Conservation (phyloP, 1,140 invertebrate genomes). For the Leptoteleia sp. region DNA sequence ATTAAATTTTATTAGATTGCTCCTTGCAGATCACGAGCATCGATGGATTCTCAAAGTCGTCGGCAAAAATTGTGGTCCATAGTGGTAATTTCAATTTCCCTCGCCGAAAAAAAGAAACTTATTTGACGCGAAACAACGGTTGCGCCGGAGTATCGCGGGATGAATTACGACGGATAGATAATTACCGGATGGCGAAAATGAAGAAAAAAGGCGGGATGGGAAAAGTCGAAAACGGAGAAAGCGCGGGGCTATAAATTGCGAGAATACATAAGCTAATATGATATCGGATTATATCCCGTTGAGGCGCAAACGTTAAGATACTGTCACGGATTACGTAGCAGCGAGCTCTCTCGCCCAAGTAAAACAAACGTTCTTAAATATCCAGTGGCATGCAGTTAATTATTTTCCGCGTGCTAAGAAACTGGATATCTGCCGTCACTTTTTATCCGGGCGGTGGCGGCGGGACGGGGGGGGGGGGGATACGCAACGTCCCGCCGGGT, state of each 20-base stretch:
- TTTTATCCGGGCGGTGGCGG: slow-evolving; percentile 13
- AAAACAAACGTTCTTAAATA: slow-evolving; percentile 71
- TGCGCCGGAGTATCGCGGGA: no score
- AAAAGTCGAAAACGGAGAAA: not conserved
- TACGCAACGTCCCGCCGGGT: slow-evolving; percentile 31
- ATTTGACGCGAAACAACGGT: no score
- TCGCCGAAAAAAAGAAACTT: no score
- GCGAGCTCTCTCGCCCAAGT: slow-evolving; percentile 62
- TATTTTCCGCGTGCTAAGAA: slow-evolving; percentile 65
- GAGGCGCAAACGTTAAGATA: slow-evolving; percentile 56
- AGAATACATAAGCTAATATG: slow-evolving; percentile 66
- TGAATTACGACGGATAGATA: no score
- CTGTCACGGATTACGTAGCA: slow-evolving; percentile 52
- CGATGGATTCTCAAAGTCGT: no score
- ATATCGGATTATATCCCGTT: slow-evolving; percentile 66
- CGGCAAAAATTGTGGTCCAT: no score
- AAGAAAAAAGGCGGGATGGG: no score
- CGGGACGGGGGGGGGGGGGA: no score
- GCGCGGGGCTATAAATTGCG: slow-evolving; percentile 46
- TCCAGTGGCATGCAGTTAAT: slow-evolving; percentile 68
- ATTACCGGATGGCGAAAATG: no score
- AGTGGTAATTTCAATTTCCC: no score
- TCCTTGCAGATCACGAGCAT: no score
- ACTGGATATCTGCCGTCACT: slow-evolving; percentile 63
- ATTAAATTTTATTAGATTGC: no score